phyloP scores from a whole-genome alignment of 2,888 invertebrate species.

The Cheilosia vulpina region DNA sequence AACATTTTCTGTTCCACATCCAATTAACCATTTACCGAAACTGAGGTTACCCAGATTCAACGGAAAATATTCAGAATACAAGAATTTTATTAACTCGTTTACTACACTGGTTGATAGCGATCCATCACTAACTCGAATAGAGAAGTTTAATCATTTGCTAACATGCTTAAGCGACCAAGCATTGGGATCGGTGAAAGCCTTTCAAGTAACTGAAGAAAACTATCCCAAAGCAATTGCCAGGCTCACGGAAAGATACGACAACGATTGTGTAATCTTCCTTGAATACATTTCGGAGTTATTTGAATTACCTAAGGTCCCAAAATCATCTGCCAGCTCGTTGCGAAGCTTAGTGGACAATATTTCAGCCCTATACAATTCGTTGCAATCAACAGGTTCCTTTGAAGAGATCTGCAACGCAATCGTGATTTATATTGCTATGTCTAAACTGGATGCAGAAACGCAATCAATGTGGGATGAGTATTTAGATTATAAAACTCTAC shows the following conservation, averaged over 20 bases:
- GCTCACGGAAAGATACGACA: constrained; percentile 36
- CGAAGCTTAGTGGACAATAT: constrained; percentile 8
- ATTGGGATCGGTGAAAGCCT: not conserved
- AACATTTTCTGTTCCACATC: not conserved
- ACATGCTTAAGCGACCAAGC: constrained; percentile 29
- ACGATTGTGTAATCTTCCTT: constrained; percentile 33
- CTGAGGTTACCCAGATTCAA: constrained; percentile 13
- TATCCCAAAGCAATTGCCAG: constrained; percentile 33
- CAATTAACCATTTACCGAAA: constrained; percentile 8
- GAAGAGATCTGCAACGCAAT: constrained; percentile 47
- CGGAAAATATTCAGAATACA: constrained; percentile 45
- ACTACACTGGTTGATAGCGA: constrained; percentile 16
- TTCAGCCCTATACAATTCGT: too few relatives aligned
- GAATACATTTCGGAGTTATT: constrained; percentile 19
- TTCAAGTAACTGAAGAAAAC: constrained; percentile 19
- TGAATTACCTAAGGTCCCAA: constrained; percentile 4
- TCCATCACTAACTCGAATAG: not conserved
- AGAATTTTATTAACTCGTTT: constrained; percentile 19
- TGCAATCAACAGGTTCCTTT: constrained; percentile 22
- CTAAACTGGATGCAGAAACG: constrained; percentile 30
- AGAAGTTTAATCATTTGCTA: constrained; percentile 29
- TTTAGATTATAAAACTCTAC: constrained; percentile 27
- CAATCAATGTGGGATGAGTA: constrained; percentile 31
- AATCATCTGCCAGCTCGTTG: not conserved
- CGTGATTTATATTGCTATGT: constrained; percentile 22